Conservation (phyloP, 2,888 invertebrate species). For the Drosophila fungiperda region DNA sequence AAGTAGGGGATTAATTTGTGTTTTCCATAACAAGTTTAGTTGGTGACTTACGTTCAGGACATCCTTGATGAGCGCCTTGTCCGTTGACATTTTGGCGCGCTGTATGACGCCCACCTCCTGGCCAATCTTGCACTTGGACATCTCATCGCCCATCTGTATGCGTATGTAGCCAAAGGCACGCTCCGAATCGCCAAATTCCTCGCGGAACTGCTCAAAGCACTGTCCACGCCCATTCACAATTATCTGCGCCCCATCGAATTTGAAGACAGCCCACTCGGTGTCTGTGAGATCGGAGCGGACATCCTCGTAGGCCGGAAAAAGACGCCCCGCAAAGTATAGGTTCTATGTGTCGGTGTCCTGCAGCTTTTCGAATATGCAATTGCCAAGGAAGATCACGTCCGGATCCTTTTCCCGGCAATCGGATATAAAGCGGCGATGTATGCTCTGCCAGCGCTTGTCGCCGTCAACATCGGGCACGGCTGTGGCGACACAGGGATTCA, state of each 20-base stretch:
- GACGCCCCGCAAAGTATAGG: slow-evolving; percentile 94
- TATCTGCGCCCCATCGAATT: slow-evolving; percentile 90
- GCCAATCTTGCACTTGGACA: slow-evolving; percentile 92
- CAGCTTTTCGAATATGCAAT: slow-evolving; percentile 93
- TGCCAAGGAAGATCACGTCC: slow-evolving; percentile 96
- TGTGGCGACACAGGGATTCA: slow-evolving; percentile 91
- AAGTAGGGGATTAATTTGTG: slow-evolving; percentile 46
- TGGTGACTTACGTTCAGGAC: slow-evolving; percentile 89
- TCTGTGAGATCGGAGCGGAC: slow-evolving; percentile 89
- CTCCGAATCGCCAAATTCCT: slow-evolving; percentile 90
- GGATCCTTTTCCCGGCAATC: slow-evolving; percentile 96
- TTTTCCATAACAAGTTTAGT: not conserved
- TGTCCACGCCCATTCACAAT: slow-evolving; percentile 89
- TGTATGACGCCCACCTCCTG: slow-evolving; percentile 91
- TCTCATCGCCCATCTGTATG: slow-evolving; percentile 92
- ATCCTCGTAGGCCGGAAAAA: slow-evolving; percentile 91
- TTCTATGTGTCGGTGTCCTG: slow-evolving; percentile 95
- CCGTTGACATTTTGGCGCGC: slow-evolving; percentile 93
- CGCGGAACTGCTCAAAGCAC: slow-evolving; percentile 89
- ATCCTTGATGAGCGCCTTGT: slow-evolving; percentile 91
- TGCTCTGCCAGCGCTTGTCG: slow-evolving; percentile 88
- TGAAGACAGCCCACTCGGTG: slow-evolving; percentile 92
- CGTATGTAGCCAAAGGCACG: slow-evolving; percentile 91
- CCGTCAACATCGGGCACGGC: slow-evolving; percentile 92
- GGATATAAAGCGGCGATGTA: slow-evolving; percentile 92